phyloP scores from a whole-genome alignment of 2,797 vertebrate species.

The Numenius phaeopus region DNA sequence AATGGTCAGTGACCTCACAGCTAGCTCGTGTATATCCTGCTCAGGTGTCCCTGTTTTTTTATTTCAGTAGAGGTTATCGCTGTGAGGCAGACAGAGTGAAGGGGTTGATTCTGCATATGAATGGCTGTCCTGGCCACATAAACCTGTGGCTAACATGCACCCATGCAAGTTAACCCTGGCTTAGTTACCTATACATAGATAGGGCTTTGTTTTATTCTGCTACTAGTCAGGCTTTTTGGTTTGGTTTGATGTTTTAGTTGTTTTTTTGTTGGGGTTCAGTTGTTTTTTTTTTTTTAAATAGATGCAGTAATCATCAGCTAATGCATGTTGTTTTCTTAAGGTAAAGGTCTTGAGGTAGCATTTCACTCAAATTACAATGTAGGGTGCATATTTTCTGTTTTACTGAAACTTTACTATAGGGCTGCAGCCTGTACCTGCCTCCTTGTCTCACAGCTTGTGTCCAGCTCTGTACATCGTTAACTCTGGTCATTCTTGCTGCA shows the following conservation, averaged over 20 bases:
- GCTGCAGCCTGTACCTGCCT: background rate
- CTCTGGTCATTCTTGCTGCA: background rate
- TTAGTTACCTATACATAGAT: background rate
- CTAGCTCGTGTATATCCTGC: background rate
- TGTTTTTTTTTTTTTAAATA: background rate
- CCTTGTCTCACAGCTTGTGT: background rate
- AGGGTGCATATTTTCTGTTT: background rate
- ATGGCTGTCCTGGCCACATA: background rate
- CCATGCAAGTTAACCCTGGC: background rate
- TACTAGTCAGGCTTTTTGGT: background rate
- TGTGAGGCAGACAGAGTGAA: background rate
- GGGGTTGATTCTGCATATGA: background rate
- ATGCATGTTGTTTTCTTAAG: background rate
- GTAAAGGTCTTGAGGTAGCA: background rate
- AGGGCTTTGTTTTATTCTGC: background rate
- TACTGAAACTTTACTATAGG: background rate
- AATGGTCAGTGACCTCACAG: background rate
- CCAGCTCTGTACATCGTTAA: background rate
- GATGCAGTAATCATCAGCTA: background rate
- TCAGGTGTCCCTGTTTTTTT: background rate
- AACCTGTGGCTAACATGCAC: background rate
- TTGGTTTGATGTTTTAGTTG: background rate
- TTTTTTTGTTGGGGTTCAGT: rapidly evolving
- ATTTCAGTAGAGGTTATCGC: background rate
- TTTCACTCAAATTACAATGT: background rate